These are phyloP conservation scores for Spodoptera picta DNA, from an alignment of 2,888 invertebrate genomes.

Conservation along the genomic window DNA sequence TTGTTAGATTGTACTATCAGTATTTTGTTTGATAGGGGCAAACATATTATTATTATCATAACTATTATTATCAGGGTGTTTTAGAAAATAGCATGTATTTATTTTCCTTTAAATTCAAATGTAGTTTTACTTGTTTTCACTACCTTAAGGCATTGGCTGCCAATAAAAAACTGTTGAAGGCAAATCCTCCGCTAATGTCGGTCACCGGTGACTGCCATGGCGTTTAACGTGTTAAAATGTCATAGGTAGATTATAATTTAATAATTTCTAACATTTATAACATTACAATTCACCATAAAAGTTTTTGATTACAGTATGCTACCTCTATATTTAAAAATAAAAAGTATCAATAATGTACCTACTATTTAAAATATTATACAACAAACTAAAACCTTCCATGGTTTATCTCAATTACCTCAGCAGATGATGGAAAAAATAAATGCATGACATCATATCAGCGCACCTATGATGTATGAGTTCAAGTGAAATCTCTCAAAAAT, in stretches of 20 bases:
- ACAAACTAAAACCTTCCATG: constrained; percentile 35
- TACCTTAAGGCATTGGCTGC: too few relatives aligned
- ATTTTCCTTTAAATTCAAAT: too few relatives aligned
- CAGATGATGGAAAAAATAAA: constrained; percentile 51
- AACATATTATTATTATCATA: constrained; percentile 8
- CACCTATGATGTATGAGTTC: constrained; percentile 39
- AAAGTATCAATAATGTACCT: not conserved
- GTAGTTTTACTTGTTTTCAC: too few relatives aligned
- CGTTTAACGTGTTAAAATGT: too few relatives aligned
- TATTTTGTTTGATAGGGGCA: constrained; percentile 11
- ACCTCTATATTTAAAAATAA: too few relatives aligned
- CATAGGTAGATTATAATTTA: too few relatives aligned
- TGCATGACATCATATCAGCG: constrained; percentile 59
- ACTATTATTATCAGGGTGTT: constrained; percentile 8
- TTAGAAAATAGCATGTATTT: constrained; percentile 4
- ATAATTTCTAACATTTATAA: too few relatives aligned
- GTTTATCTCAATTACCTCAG: constrained; percentile 51
- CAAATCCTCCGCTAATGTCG: too few relatives aligned
- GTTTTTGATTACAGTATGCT: too few relatives aligned
- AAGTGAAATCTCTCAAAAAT: constrained; percentile 31
- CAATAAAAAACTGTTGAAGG: too few relatives aligned
- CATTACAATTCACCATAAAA: too few relatives aligned
- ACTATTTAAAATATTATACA: constrained; percentile 30
- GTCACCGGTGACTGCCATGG: too few relatives aligned
- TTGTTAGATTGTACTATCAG: constrained; percentile 21